Evolutionary conservation across 1,140 invertebrate genomes (phyloP).

Genomic region (Caenorhabditis latens): DNA sequence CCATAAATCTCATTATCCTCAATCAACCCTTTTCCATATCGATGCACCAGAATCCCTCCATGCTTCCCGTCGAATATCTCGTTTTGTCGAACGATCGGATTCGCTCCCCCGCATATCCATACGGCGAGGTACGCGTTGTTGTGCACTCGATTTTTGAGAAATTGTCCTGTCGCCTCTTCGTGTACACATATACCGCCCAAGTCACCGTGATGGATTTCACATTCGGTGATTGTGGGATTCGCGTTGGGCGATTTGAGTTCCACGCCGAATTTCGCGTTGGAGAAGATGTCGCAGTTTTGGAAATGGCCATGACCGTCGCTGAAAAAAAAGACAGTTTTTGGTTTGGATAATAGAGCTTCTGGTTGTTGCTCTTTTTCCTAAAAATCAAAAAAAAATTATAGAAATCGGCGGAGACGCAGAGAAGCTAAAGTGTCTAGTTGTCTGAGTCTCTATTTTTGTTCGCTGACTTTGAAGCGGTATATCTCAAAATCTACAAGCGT

Average conservation of each 20-base stretch:
- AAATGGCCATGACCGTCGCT: slow-evolving; percentile 29
- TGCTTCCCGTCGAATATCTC: slow-evolving; percentile 23
- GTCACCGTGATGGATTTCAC: slow-evolving; percentile 1
- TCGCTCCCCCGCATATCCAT: slow-evolving; percentile 28
- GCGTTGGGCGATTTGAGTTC: background rate
- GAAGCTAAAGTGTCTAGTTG: background rate
- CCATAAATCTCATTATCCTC: slow-evolving; percentile 23
- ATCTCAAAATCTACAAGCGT: too few relatives aligned
- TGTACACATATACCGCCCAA: slow-evolving; percentile 20
- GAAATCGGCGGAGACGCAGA: too few relatives aligned
- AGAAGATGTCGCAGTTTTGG: slow-evolving; percentile 16
- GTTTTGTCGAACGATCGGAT: slow-evolving; percentile 12
- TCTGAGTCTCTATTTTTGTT: too few relatives aligned
- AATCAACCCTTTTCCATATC: slow-evolving; percentile 27
- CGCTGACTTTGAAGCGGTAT: too few relatives aligned
- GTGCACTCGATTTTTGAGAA: slow-evolving; percentile 29
- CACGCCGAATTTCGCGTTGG: slow-evolving; percentile 2
- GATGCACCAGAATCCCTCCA: slow-evolving; percentile 12
- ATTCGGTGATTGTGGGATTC: slow-evolving; percentile 6
- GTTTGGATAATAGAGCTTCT: too few relatives aligned
- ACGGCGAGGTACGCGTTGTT: slow-evolving; percentile 8
- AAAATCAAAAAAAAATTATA: too few relatives aligned
- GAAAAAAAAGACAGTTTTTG: too few relatives aligned
- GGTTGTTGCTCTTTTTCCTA: too few relatives aligned
- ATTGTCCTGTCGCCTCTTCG: slow-evolving; percentile 31